phyloP scores from a whole-genome alignment of 2,888 invertebrate species.

The Drosophila paranaensis region DNA sequence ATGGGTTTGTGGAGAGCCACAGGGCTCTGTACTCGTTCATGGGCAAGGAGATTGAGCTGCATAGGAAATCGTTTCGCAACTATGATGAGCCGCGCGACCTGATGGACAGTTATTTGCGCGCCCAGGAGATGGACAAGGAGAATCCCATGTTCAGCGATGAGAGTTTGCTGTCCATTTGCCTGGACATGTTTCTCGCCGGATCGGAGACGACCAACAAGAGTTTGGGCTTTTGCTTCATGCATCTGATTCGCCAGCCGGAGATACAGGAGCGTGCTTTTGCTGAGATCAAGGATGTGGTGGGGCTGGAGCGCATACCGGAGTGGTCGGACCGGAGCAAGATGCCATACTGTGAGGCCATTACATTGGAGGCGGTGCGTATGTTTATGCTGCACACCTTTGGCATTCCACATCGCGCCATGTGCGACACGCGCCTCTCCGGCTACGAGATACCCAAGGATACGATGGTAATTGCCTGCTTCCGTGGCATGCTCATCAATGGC shows the following conservation, averaged over 20 bases:
- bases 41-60: conserved; percentile 89
- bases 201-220: conserved; percentile 94
- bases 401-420: conserved; percentile 91
- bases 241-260: conserved; percentile 89
- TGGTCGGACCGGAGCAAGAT: conserved; percentile 90
- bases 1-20: conserved; percentile 89
- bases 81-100: conserved; percentile 90
- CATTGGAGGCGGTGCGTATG: conserved; percentile 91
- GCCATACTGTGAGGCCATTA: conserved; percentile 92
- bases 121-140: conserved; percentile 85
- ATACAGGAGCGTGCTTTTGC: conserved; percentile 91
- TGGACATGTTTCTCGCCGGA: conserved; percentile 95
- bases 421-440: conserved; percentile 89
- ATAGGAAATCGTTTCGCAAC: conserved; percentile 87
- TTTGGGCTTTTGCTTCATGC: conserved; percentile 91
- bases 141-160: conserved; percentile 88
- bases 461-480: conserved; percentile 91
- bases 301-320: conserved; percentile 88
- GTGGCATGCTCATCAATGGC: conserved; percentile 89
- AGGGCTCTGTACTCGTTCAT: conserved; percentile 90
- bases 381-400: conserved; percentile 92
- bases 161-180: conserved; percentile 91
- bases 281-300: conserved; percentile 91
- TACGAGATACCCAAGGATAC: conserved; percentile 93
- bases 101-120: conserved; percentile 92